Conservation (phyloP, 2,797 vertebrate genomes). For the Cyprinodon diabolis region DNA sequence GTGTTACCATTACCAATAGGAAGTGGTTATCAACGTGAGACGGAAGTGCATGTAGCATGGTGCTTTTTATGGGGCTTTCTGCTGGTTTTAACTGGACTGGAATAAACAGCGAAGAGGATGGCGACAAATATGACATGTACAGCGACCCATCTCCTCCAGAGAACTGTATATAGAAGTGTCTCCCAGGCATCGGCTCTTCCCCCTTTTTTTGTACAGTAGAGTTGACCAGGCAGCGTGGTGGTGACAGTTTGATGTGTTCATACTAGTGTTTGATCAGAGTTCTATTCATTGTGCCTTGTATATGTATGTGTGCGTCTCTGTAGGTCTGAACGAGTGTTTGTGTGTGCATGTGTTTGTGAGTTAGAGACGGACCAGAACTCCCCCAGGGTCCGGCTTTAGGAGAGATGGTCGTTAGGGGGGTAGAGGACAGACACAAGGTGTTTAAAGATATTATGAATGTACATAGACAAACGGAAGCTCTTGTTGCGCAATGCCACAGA, state of each 20-base stretch:
- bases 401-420: slow-evolving; percentile 84
- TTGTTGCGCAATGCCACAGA: slow-evolving; percentile 98
- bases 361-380: slow-evolving; percentile 64
- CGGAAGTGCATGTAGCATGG: slow-evolving; percentile 59
- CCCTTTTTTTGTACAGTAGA: slow-evolving; percentile 70
- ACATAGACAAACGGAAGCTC: slow-evolving; percentile 96
- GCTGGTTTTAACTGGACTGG: slow-evolving; percentile 69
- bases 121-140: slow-evolving; percentile 50
- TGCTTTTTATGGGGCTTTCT: slow-evolving; percentile 62
- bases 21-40: slow-evolving; percentile 42
- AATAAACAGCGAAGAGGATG: slow-evolving; percentile 39
- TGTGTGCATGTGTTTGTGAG: slow-evolving; percentile 69
- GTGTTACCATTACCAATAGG: slow-evolving; percentile 30
- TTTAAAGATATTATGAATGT: slow-evolving; percentile 95
- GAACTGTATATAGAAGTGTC: slow-evolving; percentile 70
- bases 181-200: slow-evolving; percentile 64
- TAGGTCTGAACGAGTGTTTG: slow-evolving; percentile 48
- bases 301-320: slow-evolving; percentile 78
- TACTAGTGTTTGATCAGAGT: slow-evolving; percentile 95
- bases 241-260: slow-evolving; percentile 84
- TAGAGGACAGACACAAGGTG: slow-evolving; percentile 86
- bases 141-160: slow-evolving; percentile 67
- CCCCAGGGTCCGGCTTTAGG: slow-evolving; percentile 81
- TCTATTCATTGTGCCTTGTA: slow-evolving; percentile 99
- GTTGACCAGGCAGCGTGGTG: slow-evolving; percentile 72